Conservation (phyloP, 2,797 vertebrate genomes). For the Sphenodon punctatus region DNA sequence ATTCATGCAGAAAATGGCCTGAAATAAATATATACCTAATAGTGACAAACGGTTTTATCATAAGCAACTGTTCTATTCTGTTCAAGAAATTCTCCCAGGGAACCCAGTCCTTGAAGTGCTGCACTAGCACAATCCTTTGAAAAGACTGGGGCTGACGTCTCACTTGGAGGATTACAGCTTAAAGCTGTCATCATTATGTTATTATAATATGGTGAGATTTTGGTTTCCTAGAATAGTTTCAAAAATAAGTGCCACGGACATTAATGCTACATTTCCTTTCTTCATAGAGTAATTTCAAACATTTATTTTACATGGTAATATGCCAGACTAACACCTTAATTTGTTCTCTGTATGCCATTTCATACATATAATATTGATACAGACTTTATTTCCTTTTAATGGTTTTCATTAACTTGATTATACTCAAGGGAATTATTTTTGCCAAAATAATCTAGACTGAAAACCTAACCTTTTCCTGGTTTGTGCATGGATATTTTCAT, state of each 20-base stretch:
- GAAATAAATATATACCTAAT: neutral
- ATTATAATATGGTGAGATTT: neutral
- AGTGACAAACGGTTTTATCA: neutral
- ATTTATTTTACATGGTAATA: neutral
- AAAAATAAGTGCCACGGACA: neutral
- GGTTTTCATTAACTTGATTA: neutral
- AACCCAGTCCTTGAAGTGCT: too few relatives aligned
- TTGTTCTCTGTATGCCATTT: slow-evolving; percentile 29
- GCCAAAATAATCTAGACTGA: slow-evolving; percentile 27
- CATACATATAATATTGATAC: slow-evolving; percentile 24
- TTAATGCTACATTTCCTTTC: slow-evolving; percentile 10
- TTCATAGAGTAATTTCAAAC: neutral
- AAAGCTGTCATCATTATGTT: neutral
- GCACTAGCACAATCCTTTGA: too few relatives aligned
- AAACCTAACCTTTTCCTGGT: neutral
- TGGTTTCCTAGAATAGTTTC: neutral
- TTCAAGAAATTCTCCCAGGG: neutral
- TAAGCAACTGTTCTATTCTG: neutral
- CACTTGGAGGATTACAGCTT: slow-evolving; percentile 4
- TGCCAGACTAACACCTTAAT: slow-evolving; percentile 36
- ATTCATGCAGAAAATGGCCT: neutral
- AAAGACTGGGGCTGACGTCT: neutral
- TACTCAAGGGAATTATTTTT: slow-evolving; percentile 31
- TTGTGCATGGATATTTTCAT: slow-evolving; percentile 1
- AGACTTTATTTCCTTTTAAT: slow-evolving; percentile 41